Conservation (phyloP, 1,140 invertebrate genomes). For the Oedothorax gibbosus region DNA sequence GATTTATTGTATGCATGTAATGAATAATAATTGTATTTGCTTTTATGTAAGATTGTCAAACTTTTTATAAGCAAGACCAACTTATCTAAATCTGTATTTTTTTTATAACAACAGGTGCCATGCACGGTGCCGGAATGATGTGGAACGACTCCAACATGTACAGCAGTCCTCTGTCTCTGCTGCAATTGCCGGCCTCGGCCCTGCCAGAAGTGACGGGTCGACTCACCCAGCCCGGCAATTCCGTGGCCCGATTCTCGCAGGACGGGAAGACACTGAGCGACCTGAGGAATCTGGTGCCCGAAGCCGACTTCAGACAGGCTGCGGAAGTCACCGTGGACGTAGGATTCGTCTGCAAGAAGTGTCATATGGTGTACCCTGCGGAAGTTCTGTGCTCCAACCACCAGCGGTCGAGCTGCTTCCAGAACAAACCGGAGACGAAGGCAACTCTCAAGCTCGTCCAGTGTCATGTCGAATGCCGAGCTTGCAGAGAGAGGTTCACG, state of each 20-base stretch:
- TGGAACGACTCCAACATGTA: constrained; percentile 69
- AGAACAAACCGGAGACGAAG: constrained; percentile 71
- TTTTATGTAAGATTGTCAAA: too few species aligned
- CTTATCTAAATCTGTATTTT: neutral
- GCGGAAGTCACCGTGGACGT: constrained; percentile 80
- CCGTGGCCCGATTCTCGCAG: constrained; percentile 70
- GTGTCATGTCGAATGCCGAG: constrained; percentile 78
- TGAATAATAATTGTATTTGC: too few species aligned
- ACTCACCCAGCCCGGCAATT: constrained; percentile 68
- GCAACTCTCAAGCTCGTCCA: constrained; percentile 69
- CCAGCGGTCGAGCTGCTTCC: constrained; percentile 76
- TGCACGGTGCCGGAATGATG: constrained; percentile 46
- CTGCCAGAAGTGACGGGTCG: constrained; percentile 70
- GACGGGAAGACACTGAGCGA: constrained; percentile 70
- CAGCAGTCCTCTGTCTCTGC: constrained; percentile 71
- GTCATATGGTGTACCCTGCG: constrained; percentile 82
- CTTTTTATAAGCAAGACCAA: too few species aligned
- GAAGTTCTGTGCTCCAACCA: constrained; percentile 80
- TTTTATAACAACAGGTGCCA: constrained; percentile 39
- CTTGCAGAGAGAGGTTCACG: constrained; percentile 74
- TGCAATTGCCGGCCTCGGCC: constrained; percentile 71
- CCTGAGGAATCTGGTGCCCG: constrained; percentile 66
- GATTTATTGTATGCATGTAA: too few species aligned
- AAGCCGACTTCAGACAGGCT: constrained; percentile 66
- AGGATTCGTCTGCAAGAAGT: constrained; percentile 87